Conservation (phyloP, 2,888 invertebrate species). For the Nyleta sp. region DNA sequence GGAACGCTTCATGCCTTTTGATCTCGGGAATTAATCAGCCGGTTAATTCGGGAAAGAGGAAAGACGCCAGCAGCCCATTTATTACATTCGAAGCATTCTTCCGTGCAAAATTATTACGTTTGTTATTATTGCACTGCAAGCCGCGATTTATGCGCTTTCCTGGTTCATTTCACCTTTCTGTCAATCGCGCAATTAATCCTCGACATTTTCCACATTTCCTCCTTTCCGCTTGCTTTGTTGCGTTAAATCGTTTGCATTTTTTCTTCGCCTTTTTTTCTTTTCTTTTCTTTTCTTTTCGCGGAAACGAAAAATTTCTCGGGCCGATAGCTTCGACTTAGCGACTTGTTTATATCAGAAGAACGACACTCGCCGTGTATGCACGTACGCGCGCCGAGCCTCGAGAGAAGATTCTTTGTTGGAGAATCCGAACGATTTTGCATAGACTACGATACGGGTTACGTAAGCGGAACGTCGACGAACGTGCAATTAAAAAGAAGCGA, state of each 20-base stretch:
- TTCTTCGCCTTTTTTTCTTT: constrained; percentile 16
- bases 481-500: constrained; percentile 54
- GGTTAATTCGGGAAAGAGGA: background rate
- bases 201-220: constrained; percentile 44
- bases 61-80: constrained; percentile 8
- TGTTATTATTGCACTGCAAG: constrained; percentile 32
- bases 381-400: constrained; percentile 26
- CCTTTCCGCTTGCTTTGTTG: constrained; percentile 37
- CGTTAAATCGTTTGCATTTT: constrained; percentile 38
- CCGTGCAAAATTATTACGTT: constrained; percentile 15
- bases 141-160: constrained; percentile 47
- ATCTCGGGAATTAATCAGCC: too few species aligned
- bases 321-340: constrained; percentile 36
- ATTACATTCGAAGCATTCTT: background rate
- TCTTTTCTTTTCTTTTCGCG: constrained; percentile 18
- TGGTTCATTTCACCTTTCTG: constrained; percentile 54
- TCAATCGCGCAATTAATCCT: constrained; percentile 42
- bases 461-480: constrained; percentile 29
- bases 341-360: constrained; percentile 48
- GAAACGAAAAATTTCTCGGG: constrained; percentile 44
- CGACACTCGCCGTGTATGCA: constrained; percentile 36
- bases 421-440: constrained; percentile 59
- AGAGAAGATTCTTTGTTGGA: constrained; percentile 51
- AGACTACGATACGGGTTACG: constrained; percentile 41
- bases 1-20: too few species aligned